Base-by-base conservation (phyloP, 2,113 vertebrate species). In the Scomber scombrus region DNA sequence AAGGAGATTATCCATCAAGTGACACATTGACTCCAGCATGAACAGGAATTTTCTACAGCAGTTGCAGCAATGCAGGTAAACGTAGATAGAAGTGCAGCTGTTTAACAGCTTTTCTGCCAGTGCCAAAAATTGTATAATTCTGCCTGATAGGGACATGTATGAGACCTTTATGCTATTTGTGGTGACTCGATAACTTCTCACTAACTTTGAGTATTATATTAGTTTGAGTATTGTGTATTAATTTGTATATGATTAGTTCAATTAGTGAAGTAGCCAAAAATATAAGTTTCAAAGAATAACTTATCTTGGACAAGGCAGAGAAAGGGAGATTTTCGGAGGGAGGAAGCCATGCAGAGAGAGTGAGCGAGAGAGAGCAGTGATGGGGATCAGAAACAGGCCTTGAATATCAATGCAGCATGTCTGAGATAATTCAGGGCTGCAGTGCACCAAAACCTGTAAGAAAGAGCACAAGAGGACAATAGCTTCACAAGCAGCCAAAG, bases 351-450 rank as follows among this genome's bases (percentile, higher is more conserved):
- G 62, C 0, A 78, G 52, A 66, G 50, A 72, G 62, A 85, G 54
- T 77, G 78, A 69, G 52, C 56, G 80, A 70, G 56, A 57, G 68
- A 82, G 93, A 93, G 93, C 94, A 93, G 93, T 91, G 94, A 95
- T 94, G 94, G 91, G 93, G 94, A 91, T 94, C 95, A 95, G 95
- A 93, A 94, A 94, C 95, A 95, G 94, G 93, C 91, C 93, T 95
- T 94, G 97, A 97, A 97, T 97, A 97, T 96, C 96, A 98, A 97
- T 97, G 96, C 95, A 96, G 95, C 94, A 92, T 86, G 95, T 96
- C 95, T 94, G 85, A 95, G 95, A 85, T 64, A 87, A 82, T 93
- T 93, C 93, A 96, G 95, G 94, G 93, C 96, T 97, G 96, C 94
- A 97, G 96, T 97, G 97, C 97, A 98, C 96, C 97, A 98, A 98